Base-by-base conservation (phyloP, 2,888 invertebrate species). In the Drosophila anceps region DNA sequence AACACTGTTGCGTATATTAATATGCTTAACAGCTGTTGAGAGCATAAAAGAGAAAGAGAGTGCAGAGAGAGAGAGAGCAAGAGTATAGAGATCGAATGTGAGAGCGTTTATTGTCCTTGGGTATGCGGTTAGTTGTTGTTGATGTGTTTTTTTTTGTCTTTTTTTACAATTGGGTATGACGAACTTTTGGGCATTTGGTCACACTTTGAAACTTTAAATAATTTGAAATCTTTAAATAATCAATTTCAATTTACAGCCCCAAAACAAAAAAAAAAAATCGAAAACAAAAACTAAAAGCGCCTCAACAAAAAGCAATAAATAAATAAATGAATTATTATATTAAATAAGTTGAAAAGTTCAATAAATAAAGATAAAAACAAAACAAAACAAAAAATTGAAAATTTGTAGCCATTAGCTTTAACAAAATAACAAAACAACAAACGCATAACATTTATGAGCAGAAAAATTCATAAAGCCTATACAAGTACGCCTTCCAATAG, bases 401-500 rank as follows among this genome's bases (percentile, higher is more conserved):
- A 75, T 66, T 79, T 61, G 63, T 88, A 88, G 89, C 76, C 62
- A 78, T 70, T 86, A 84, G 89, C 83, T 88, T 87, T 87, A 88
- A 73, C 50, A 69, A 51, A 66, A 61, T 43, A 68, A 54, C 50
- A 39, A 58, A 63, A 37, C 18, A 37, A 59, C 27, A 48, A 48
- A 77, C 69, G 78, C 76, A 75, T 73, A 72, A 82, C 39, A 73
- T 85, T 82, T 80, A 81, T 76, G 59, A 72, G 63, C 41, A 61
- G 24, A 62, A 44, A 71, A 73, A 62, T 75, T 84, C 67, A 79
- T 76, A 74, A 80, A 85, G 83, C 86, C 87, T 86, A 85, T 74
- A 84, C 50, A 78, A 86, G 60, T 83, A 81, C 82, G 88, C 90
- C 88, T 84, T 84, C 90, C 84, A 87, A 84, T 89, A 89, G 81